phyloP scores from a whole-genome alignment of 2,113 vertebrate species.

The Thamnophis sirtalis region DNA sequence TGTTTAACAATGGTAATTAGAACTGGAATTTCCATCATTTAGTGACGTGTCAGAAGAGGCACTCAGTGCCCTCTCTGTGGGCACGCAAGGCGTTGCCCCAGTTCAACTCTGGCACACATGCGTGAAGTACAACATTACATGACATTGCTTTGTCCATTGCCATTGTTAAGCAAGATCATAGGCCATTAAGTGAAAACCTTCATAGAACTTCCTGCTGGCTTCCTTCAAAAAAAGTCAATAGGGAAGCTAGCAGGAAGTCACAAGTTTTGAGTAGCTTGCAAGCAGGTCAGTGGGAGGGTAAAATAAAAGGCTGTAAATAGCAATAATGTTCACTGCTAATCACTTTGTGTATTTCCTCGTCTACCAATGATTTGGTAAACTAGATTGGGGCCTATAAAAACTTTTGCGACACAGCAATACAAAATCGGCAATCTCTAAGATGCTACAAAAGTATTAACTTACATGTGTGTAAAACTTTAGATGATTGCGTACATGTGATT shows the following conservation, averaged over 20 bases:
- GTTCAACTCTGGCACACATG: no score
- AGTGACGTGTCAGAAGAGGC: no score
- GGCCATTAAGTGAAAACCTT: neutral
- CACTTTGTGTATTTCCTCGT: neutral
- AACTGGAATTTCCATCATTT: neutral
- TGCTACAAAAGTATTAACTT: neutral
- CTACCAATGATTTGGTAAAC: neutral
- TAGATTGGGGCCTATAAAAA: neutral
- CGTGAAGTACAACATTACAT: neutral
- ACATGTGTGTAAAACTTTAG: neutral
- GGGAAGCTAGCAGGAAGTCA: neutral
- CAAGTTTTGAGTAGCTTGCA: neutral
- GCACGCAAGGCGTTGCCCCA: no score
- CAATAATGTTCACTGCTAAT: neutral
- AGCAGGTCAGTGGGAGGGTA: neutral
- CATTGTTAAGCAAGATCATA: neutral
- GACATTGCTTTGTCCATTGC: neutral
- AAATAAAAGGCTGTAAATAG: neutral
- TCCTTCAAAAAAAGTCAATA: neutral
- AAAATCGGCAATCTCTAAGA: neutral
- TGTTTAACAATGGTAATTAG: neutral
- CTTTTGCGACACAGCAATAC: neutral
- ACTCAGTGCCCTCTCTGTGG: no score
- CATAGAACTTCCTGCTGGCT: neutral
- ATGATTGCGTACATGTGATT: neutral